These are phyloP conservation scores for Trissolcus japonicus DNA, from an alignment of 2,888 invertebrate genomes.

Conservation along the genomic window DNA sequence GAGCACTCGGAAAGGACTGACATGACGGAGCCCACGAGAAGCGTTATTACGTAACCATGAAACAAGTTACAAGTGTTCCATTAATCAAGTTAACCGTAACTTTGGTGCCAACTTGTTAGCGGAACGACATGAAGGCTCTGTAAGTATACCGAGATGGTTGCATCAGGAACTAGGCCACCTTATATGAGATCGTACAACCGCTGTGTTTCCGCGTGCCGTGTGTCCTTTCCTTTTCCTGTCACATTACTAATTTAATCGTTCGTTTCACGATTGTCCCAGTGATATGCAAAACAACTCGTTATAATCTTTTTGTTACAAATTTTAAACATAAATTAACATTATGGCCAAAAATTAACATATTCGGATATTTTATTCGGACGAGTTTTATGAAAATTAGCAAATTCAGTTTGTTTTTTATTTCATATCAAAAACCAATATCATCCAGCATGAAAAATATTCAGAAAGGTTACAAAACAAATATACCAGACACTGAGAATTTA, in stretches of 20 bases:
- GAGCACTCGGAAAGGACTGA: conserved; percentile 26
- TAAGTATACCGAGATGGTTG: conserved; percentile 49
- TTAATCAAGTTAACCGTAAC: conserved; percentile 70
- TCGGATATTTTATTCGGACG: too few relatives aligned
- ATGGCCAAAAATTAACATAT: too few relatives aligned
- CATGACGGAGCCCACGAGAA: conserved; percentile 44
- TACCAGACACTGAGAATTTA: conserved; percentile 14
- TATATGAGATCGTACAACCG: conserved; percentile 43
- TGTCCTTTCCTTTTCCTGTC: conserved; percentile 14
- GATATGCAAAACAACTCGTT: too few relatives aligned
- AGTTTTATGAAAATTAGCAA: too few relatives aligned
- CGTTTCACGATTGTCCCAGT: too few relatives aligned
- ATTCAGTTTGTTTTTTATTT: too few relatives aligned
- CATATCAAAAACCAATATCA: too few relatives aligned
- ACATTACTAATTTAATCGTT: too few relatives aligned
- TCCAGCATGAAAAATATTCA: not conserved
- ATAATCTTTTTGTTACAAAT: too few relatives aligned
- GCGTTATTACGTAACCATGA: conserved; percentile 69
- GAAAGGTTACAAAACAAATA: conserved; percentile 7
- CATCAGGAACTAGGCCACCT: conserved; percentile 40
- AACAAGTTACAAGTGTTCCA: conserved; percentile 69
- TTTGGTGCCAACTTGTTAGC: conserved; percentile 66
- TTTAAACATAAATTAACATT: too few relatives aligned
- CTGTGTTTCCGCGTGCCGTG: conserved; percentile 28
- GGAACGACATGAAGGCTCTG: conserved; percentile 48